A percentile compares a stretch with the other conserved stretches of the same genome.
phyloP scores from a whole-genome alignment of 1,140 invertebrate genomes.

The Vanessa tameamea region DNA sequence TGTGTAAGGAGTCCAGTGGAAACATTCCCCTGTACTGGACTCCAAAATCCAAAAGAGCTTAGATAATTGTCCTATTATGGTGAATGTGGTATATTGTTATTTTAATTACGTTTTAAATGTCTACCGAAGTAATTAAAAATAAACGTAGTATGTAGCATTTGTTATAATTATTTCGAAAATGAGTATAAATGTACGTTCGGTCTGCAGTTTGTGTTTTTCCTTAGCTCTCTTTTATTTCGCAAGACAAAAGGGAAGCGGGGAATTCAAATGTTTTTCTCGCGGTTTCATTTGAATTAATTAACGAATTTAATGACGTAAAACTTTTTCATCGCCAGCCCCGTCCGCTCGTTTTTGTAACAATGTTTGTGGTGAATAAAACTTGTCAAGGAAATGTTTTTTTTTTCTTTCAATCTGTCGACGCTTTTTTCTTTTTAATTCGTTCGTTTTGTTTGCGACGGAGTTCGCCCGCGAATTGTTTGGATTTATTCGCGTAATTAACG shows the following conservation, averaged over 20 bases:
- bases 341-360: constrained; percentile 66
- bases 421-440: constrained; percentile 67
- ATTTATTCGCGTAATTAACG: constrained; percentile 78
- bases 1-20: too few species aligned
- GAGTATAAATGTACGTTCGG: neutral
- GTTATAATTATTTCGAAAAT: neutral
- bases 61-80: too few species aligned
- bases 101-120: neutral
- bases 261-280: constrained; percentile 75
- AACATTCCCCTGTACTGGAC: too few species aligned
- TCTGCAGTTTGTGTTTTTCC: constrained; percentile 16
- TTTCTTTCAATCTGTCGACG: constrained; percentile 68
- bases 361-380: constrained; percentile 79
- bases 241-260: constrained; percentile 56
- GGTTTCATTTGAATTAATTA: constrained; percentile 80
- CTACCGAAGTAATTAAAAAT: neutral
- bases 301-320: constrained; percentile 74
- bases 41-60: too few species aligned
- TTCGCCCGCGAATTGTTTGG: constrained; percentile 66
- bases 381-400: constrained; percentile 73
- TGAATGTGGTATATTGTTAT: neutral
- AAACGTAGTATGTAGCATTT: neutral
- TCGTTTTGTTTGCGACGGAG: constrained; percentile 53
- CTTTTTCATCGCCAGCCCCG: constrained; percentile 58
- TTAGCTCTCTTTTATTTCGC: constrained; percentile 59